A percentile compares a stretch with the other conserved stretches of the same genome.
Conservation (phyloP, 2,113 vertebrate genomes). For the Plecotus auritus region DNA sequence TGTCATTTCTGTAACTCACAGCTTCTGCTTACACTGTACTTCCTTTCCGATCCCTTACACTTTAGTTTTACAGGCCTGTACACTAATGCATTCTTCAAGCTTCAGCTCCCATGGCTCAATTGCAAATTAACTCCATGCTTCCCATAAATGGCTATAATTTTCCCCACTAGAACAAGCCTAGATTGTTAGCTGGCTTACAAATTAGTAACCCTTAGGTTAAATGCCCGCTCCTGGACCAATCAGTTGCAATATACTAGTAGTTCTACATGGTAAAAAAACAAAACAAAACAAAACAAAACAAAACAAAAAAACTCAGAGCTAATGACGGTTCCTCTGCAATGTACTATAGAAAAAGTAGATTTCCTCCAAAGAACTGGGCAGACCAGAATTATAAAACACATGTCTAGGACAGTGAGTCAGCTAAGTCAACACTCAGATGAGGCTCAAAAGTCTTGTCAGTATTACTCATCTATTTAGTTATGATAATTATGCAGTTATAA, state of each 20-base stretch:
- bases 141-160: neutral
- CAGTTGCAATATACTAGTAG: neutral
- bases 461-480: constrained; percentile 30
- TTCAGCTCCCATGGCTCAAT: neutral
- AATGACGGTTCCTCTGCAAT: neutral
- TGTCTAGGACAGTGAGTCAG: constrained; percentile 1
- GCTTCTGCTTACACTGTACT: neutral
- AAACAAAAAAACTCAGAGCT: neutral
- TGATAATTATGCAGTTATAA: neutral
- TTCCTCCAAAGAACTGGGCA: neutral
- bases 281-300: neutral
- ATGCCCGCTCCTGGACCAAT: neutral
- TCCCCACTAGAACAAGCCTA: neutral
- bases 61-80: neutral
- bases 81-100: neutral
- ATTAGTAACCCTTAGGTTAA: neutral
- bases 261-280: neutral
- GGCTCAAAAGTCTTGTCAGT: neutral
- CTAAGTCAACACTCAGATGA: neutral
- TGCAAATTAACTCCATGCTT: neutral
- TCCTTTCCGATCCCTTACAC: neutral
- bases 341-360: neutral
- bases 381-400: neutral
- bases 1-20: neutral
- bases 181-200: neutral